These are phyloP conservation scores for Platerodrilus igneus DNA, from an alignment of 2,888 invertebrate genomes.

Conservation along the genomic window DNA sequence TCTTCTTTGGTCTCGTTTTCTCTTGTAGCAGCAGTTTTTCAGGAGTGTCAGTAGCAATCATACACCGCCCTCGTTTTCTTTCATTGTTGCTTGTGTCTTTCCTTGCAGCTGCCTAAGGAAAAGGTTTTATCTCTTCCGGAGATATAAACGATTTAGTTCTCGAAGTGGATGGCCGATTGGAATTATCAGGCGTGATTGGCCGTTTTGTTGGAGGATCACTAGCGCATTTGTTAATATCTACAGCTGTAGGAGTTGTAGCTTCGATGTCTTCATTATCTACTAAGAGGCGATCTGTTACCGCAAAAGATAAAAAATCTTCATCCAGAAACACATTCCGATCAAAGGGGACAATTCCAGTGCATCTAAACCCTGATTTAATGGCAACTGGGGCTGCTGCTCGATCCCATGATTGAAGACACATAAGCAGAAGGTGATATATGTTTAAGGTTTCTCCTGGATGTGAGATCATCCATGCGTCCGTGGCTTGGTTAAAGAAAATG, in stretches of 20 bases:
- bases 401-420: slow-evolving; percentile 17
- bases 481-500: slow-evolving; percentile 23
- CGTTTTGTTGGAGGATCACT: not conserved
- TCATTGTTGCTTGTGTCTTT: not conserved
- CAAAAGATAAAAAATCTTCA: slow-evolving; percentile 12
- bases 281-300: not conserved
- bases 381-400: slow-evolving; percentile 15
- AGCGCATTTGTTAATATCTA: not conserved
- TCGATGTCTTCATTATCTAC: not conserved
- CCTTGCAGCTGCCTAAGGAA: slow-evolving; percentile 6
- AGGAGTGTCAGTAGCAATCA: slow-evolving; percentile 6
- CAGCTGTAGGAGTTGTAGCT: not conserved
- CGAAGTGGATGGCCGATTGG: no score
- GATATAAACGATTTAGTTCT: not conserved
- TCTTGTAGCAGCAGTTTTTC: slow-evolving; percentile 6
- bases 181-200: no score
- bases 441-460: slow-evolving; percentile 30
- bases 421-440: slow-evolving; percentile 24
- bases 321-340: slow-evolving; percentile 15
- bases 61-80: slow-evolving; percentile 1
- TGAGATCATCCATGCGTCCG: slow-evolving; percentile 25
- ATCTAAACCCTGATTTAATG: slow-evolving; percentile 11
- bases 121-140: slow-evolving; percentile 12
- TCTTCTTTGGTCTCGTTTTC: not conserved
- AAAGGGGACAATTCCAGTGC: slow-evolving; percentile 10